Base-by-base conservation (phyloP, 1,140 invertebrate genomes). In the Solenopsis fugax region DNA sequence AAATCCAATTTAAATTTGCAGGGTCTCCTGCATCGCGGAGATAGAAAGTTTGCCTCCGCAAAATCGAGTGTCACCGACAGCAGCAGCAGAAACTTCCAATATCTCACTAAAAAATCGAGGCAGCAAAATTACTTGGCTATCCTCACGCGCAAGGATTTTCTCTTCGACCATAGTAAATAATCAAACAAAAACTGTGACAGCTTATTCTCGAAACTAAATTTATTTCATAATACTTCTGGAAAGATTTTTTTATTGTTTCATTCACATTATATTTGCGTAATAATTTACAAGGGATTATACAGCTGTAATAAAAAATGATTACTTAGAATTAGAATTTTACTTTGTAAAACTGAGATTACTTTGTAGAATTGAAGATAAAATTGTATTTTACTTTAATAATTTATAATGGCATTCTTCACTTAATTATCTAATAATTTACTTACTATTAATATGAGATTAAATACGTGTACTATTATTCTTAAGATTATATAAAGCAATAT, bases 31-130 rank as follows among this genome's bases (percentile, higher is more conserved):
- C 82, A 78, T 45, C 72, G 34, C 48, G 73, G 37, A 58, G 72
- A 85, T 78, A 85, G 72, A 85, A 91, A 88, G 86, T 92, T 90
- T 87, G 60, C 86, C 64, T 56, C 77, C 56, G 65, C 81, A 86
- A 69, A 86, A 84, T 88, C 80, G 80, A 72, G 80, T 86, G 80
- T 60, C 64, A 78, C 50, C 80, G 65, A 78, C 87, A 90, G 65
- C 87, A 89, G 87, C 73, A 73, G 77, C 67, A 85, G 75, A 87
- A 77, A 71, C 87, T 67, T 85, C 73, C 72, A 60, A 77, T 76
- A 85, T 77, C 73, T 77, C 34, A 41, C 82, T 84, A 84, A 84
- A 84, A 84, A 84, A 84, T 84, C 69, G 41, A 73, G 69, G 41
- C 54, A 60, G 69, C 69, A 73, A 84, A 84, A 84, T 84, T 84